Evolutionary conservation across 2,113 vertebrate species (phyloP).

Genomic region (Myocastor coypus): DNA sequence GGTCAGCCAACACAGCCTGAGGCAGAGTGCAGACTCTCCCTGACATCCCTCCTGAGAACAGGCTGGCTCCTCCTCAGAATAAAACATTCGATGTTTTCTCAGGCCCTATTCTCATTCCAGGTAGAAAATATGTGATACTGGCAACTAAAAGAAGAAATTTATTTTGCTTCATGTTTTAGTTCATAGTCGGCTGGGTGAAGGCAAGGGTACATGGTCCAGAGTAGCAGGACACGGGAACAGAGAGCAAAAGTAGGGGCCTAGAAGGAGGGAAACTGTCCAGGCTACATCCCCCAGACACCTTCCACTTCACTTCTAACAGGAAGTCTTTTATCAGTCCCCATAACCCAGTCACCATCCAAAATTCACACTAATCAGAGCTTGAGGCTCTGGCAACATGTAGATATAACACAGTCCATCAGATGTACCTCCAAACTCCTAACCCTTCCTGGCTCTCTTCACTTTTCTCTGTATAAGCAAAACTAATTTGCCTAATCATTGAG

Average conservation of each 20-base stretch:
- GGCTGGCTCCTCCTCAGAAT: neutral
- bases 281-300: neutral
- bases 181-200: neutral
- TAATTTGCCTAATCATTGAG: neutral
- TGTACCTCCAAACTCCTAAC: neutral
- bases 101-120: neutral
- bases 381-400: neutral
- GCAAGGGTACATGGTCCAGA: neutral
- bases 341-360: neutral
- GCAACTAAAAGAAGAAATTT: neutral
- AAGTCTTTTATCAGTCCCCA: neutral
- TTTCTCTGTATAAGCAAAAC: neutral
- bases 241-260: neutral
- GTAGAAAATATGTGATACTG: neutral
- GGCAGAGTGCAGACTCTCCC: neutral
- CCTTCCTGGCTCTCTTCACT: neutral
- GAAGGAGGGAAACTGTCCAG: neutral
- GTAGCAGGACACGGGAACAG: neutral
- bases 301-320: neutral
- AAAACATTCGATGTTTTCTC: neutral
- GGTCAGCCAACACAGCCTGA: neutral
- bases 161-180: neutral
- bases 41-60: neutral
- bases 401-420: neutral
- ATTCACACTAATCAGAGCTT: neutral